Percentiles rank a stretch among this genome's conserved stretches.
phyloP scores from a whole-genome alignment of 2,797 vertebrate species.

The Phoeniculus purpureus region DNA sequence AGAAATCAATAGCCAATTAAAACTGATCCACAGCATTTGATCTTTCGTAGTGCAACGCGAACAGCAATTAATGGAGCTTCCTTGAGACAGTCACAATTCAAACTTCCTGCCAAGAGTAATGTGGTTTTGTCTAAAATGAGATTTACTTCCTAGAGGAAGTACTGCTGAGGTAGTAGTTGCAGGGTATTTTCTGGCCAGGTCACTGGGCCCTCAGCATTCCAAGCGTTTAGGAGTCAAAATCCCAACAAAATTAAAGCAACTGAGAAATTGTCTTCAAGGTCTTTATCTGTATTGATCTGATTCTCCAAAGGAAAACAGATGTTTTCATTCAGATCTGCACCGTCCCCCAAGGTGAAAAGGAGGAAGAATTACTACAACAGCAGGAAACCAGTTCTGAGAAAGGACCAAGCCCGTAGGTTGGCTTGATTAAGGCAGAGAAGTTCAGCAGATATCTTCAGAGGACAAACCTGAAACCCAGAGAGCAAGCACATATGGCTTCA shows the following conservation, averaged over 20 bases:
- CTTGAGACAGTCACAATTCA: conserved; percentile 54
- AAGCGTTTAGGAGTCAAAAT: conserved; percentile 19
- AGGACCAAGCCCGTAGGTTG: neutral
- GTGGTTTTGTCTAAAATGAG: conserved; percentile 39
- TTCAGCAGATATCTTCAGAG: neutral
- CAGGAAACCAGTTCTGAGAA: neutral
- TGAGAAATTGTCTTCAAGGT: neutral
- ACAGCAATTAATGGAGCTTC: conserved; percentile 65
- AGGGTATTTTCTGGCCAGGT: conserved; percentile 9
- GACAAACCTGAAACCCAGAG: neutral
- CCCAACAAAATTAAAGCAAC: neutral
- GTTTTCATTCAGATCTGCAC: neutral
- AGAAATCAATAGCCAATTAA: conserved; percentile 76
- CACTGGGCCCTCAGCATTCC: neutral
- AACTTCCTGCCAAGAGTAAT: conserved; percentile 49
- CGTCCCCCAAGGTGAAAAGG: neutral
- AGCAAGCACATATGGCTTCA: neutral
- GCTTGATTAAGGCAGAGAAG: neutral
- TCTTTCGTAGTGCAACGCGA: conserved; percentile 64
- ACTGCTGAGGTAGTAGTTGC: neutral
- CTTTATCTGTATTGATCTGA: neutral
- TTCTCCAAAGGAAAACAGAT: neutral
- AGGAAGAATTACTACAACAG: neutral
- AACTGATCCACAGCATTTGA: conserved; percentile 65
- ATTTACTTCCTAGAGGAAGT: conserved; percentile 9